Conservation (phyloP, 2,888 invertebrate genomes). For the Apodemia duryi region DNA sequence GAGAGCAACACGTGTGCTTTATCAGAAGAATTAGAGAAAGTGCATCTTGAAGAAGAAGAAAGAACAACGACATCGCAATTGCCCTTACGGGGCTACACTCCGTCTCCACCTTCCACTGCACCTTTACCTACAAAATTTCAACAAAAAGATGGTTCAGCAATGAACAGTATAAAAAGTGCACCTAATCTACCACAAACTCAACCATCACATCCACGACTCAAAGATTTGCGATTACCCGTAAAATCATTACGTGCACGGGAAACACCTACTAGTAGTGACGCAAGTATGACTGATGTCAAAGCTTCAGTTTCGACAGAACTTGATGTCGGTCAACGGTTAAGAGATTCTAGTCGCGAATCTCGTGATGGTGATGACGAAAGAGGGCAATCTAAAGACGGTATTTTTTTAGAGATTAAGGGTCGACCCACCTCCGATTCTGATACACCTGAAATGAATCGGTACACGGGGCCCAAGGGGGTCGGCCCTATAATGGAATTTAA, state of each 20-base stretch:
- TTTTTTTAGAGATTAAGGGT: slow-evolving; percentile 86
- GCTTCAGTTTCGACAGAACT: slow-evolving; percentile 66
- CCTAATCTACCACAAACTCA: slow-evolving; percentile 86
- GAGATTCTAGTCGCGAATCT: slow-evolving; percentile 75
- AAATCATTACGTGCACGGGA: slow-evolving; percentile 83
- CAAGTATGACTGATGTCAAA: slow-evolving; percentile 82
- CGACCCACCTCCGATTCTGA: slow-evolving; percentile 81
- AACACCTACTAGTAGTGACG: slow-evolving; percentile 81
- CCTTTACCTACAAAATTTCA: slow-evolving; percentile 90
- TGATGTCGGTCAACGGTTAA: slow-evolving; percentile 71
- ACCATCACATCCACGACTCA: slow-evolving; percentile 83
- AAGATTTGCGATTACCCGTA: slow-evolving; percentile 86
- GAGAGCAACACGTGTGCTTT: slow-evolving; percentile 61
- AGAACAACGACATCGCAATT: slow-evolving; percentile 80
- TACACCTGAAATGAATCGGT: slow-evolving; percentile 77
- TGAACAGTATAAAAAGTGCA: slow-evolving; percentile 90
- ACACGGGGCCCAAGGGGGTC: slow-evolving; percentile 76
- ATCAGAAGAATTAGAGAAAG: slow-evolving; percentile 80
- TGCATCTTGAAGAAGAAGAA: slow-evolving; percentile 81
- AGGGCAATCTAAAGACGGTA: slow-evolving; percentile 83
- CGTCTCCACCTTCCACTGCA: slow-evolving; percentile 91
- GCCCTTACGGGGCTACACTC: slow-evolving; percentile 85
- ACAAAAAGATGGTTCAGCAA: slow-evolving; percentile 83
- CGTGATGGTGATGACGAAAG: slow-evolving; percentile 85
- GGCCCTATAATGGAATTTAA: slow-evolving; percentile 82